These are phyloP conservation scores for Halictus rubicundus DNA, from an alignment of 1,140 invertebrate genomes.

Conservation along the genomic window DNA sequence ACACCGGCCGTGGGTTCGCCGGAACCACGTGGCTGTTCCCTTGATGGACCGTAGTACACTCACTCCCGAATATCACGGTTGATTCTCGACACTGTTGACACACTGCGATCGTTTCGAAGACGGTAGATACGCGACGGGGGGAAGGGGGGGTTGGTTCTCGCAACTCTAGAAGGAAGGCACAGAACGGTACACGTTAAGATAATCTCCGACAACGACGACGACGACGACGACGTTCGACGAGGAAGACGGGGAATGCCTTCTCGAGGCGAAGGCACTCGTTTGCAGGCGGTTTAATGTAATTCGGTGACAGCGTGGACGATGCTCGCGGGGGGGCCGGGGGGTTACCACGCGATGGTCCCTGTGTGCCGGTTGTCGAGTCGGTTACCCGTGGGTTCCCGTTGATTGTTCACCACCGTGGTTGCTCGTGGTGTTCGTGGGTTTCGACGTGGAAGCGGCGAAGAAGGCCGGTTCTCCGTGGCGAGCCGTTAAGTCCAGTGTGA, in stretches of 20 bases:
- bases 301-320: not conserved
- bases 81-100: no score
- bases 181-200: not conserved
- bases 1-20: no score
- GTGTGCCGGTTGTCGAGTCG: not conserved
- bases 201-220: not conserved
- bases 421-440: not conserved
- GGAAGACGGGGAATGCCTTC: no score
- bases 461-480: slow-evolving; percentile 54
- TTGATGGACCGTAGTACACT: not conserved
- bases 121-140: no score
- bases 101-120: no score
- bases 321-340: not conserved
- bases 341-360: not conserved
- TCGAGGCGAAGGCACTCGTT: slow-evolving; percentile 1
- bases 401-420: no score
- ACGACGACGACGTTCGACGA: no score
- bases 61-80: not conserved
- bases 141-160: no score
- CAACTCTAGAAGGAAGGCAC: not conserved
- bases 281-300: not conserved
- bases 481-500: slow-evolving; percentile 73
- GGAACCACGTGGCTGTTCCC: slow-evolving; percentile 5
- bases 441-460: slow-evolving; percentile 20
- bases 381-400: not conserved